These are phyloP conservation scores for Rhabdomys pumilio DNA, from an alignment of 2,797 vertebrate species.

Conservation along the genomic window DNA sequence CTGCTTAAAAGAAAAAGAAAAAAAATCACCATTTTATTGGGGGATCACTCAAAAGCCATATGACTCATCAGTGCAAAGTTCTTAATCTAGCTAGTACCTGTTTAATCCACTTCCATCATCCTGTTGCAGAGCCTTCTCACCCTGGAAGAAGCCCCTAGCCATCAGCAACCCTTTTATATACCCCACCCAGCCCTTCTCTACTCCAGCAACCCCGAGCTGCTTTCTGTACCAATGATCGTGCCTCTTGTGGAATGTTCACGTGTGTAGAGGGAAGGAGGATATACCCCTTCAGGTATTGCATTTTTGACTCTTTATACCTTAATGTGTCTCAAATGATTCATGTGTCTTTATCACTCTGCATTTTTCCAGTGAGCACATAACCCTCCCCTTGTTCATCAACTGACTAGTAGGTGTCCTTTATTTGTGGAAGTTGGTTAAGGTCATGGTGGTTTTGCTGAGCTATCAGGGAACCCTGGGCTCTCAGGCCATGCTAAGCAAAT, in stretches of 20 bases:
- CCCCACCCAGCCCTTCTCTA: not conserved
- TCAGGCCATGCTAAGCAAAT: not conserved
- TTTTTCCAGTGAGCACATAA: not conserved
- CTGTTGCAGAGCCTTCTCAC: not conserved
- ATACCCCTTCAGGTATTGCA: not conserved
- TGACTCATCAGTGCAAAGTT: too few species aligned
- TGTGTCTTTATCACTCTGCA: not conserved
- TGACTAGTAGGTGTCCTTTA: not conserved
- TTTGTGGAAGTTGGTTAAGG: not conserved
- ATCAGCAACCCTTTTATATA: too few species aligned
- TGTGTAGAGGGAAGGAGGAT: too few species aligned
- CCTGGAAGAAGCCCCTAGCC: not conserved
- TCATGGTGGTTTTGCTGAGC: not conserved
- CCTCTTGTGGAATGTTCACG: not conserved
- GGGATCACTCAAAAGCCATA: not conserved
- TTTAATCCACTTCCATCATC: not conserved
- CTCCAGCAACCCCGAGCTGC: not conserved
- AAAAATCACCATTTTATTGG: not conserved
- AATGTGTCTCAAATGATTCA: not conserved
- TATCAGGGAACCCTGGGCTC: not conserved
- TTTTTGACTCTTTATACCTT: not conserved
- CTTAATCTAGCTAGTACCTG: too few species aligned
- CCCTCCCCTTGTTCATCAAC: too few species aligned
- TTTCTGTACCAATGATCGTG: not conserved
- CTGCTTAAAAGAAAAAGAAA: not conserved